A percentile compares a stretch with the other conserved stretches of the same genome.
Evolutionary conservation across 2,113 vertebrate genomes (phyloP).

Genomic region (Epinephelus fuscoguttatus): DNA sequence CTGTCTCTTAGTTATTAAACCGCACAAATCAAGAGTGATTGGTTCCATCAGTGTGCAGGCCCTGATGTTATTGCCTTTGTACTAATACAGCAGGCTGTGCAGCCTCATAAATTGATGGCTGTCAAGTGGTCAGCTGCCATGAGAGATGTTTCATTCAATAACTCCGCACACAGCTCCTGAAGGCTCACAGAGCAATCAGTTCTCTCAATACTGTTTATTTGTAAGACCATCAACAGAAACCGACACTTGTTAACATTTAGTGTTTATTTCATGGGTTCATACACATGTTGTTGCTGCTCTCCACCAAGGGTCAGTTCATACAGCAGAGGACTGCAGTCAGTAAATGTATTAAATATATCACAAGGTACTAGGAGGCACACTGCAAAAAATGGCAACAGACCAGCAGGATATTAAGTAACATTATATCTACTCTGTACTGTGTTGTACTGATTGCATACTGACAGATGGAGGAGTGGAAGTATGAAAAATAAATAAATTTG

Average conservation of each 20-base stretch:
- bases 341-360: slow-evolving; percentile 42
- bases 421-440: neutral
- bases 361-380: slow-evolving; percentile 37
- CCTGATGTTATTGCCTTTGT: slow-evolving; percentile 30
- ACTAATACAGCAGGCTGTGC: neutral
- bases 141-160: slow-evolving; percentile 15
- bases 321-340: slow-evolving; percentile 18
- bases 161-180: neutral
- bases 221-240: neutral
- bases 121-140: neutral
- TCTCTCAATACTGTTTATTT: neutral
- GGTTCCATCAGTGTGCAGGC: neutral
- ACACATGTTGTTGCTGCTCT: slow-evolving; percentile 18
- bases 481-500: neutral
- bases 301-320: slow-evolving; percentile 17
- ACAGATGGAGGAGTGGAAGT: neutral
- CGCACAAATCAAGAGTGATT: slow-evolving; percentile 25
- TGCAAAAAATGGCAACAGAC: slow-evolving; percentile 14
- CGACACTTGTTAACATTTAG: slow-evolving; percentile 21
- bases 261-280: slow-evolving; percentile 46
- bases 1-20: slow-evolving; percentile 3
- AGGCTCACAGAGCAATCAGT: neutral
- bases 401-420: neutral
- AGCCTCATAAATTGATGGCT: slow-evolving; percentile 18
- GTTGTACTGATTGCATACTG: neutral